Conservation (phyloP, 2,888 invertebrate genomes). For the Cecidostiba fungosa region DNA sequence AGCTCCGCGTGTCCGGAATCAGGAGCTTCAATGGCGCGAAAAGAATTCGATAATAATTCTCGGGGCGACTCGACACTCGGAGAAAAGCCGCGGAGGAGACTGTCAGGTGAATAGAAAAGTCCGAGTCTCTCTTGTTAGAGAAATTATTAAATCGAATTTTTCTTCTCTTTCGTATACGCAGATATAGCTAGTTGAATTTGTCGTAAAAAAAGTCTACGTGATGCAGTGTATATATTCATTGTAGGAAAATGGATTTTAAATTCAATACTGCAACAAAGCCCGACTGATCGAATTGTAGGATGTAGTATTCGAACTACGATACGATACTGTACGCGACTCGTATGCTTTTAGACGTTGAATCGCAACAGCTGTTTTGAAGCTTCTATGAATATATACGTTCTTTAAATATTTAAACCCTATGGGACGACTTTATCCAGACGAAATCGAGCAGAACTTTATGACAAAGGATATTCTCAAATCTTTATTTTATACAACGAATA, state of each 20-base stretch:
- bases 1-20: not conserved
- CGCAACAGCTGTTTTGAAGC: not conserved
- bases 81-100: conserved; percentile 9
- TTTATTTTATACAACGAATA: not conserved
- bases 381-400: not conserved
- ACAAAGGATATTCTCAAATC: not conserved
- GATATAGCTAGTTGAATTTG: not conserved
- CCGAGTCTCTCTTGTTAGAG: not conserved
- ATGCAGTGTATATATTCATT: not conserved
- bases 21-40: conserved; percentile 38
- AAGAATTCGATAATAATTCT: conserved; percentile 61
- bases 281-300: not conserved
- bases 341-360: not conserved
- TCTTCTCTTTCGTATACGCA: not conserved
- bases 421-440: not conserved
- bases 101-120: conserved; percentile 15
- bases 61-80: conserved; percentile 9
- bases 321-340: too few relatives aligned
- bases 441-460: not conserved
- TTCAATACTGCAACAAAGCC: not conserved
- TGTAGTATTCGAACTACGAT: too few relatives aligned
- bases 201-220: not conserved
- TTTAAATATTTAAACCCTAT: not conserved
- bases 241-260: not conserved
- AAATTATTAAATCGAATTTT: conserved; percentile 37